Base-by-base conservation (phyloP, 2,113 vertebrate genomes). In the Brachyhypopomus gauderio region DNA sequence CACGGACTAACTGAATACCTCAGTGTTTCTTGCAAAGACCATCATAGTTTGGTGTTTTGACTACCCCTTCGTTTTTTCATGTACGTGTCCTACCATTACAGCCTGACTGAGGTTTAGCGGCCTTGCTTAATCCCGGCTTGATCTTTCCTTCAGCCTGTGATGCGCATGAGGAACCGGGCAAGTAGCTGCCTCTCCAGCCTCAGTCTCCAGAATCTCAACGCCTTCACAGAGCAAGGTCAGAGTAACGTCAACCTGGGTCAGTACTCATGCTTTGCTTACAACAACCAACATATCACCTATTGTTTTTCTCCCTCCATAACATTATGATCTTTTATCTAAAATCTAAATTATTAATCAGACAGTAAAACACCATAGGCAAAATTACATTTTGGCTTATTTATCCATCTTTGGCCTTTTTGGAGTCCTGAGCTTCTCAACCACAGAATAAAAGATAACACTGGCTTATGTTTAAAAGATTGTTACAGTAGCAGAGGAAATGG, bases 131-230 rank as follows among this genome's bases (percentile, higher is more conserved):
- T 52, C 12, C 8, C 9, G 2, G 12, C 12, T 52, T 52, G 45
- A 52, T 52, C 45, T 52, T 52, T 52, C 45, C 41, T 69, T 72
- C 83, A 95, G 94, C 91, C 88, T 1, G 73, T 72, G 0, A 79
- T 90, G 79, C 86, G 88, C 86, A 90, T 88, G 41, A 82, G 93
- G 82, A 94, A 89, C 83, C 84, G 88, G 22, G 85, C 88, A 0
- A 91, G 90, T 85, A 95, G 93, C 84, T 91, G 85, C 72, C 74
- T 87, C 71, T 93, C 92, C 3, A 93, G 90, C 45, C 20, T 82
- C 76, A 93, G 88, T 73, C 81, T 90, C 83, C 90, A 89, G 78
- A 92, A 91, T 56, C 82, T 85, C 0, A 75, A 83, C 1, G 86
- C 45, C 45, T 52, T 52, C 9, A 11, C 11, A 14, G 45, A 52